A percentile compares a stretch with the other conserved stretches of the same genome.
phyloP scores from a whole-genome alignment of 1,140 invertebrate species.

The Acyrthosiphon pisum region DNA sequence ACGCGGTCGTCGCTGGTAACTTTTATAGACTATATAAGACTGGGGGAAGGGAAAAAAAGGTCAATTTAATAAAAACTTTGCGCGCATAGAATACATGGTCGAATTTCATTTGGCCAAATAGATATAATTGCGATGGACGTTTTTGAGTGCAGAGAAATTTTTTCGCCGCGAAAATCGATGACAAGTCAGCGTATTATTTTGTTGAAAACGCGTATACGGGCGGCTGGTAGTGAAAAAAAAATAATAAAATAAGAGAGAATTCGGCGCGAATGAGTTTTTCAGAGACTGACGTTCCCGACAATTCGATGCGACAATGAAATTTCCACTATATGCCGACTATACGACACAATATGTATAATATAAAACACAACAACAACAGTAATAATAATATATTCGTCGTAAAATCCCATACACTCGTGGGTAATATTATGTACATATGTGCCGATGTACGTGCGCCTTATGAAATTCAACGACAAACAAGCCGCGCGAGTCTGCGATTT shows the following conservation, averaged over 20 bases:
- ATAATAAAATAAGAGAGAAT: neutral
- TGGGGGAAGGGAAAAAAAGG: neutral
- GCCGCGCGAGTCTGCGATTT: neutral
- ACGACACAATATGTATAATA: neutral
- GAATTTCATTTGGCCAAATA: neutral
- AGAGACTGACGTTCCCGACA: neutral
- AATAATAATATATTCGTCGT: neutral
- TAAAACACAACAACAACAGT: neutral
- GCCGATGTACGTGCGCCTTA: neutral
- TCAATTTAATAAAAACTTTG: slow-evolving; percentile 35
- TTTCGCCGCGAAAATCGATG: neutral
- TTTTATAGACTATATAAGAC: neutral
- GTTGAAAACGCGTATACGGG: neutral
- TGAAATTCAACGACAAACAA: neutral
- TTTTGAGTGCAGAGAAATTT: neutral
- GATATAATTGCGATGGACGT: slow-evolving; percentile 26
- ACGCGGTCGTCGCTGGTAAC: neutral
- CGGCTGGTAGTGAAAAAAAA: neutral
- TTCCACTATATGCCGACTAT: neutral
- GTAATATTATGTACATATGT: neutral
- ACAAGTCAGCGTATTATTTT: neutral
- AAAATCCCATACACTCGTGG: neutral
- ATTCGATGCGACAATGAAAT: slow-evolving; percentile 10
- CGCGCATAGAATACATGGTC: neutral
- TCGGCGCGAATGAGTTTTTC: slow-evolving; percentile 19